These are phyloP conservation scores for Cataglyphis livida DNA, from an alignment of 2,888 invertebrate genomes.

Conservation along the genomic window DNA sequence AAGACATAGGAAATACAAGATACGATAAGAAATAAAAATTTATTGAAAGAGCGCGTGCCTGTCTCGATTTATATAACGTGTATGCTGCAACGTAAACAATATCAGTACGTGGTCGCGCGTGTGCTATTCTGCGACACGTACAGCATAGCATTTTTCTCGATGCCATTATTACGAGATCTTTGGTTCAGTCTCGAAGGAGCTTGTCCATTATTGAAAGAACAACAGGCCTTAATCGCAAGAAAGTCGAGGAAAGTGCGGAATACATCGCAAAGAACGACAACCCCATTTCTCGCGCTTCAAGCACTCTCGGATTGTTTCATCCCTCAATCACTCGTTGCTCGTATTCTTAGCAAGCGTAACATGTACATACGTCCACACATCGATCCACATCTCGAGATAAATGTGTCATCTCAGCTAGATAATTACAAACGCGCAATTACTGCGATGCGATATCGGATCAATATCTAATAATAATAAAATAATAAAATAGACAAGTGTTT, in stretches of 20 bases:
- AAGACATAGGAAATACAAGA: neutral
- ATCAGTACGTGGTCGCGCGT: constrained; percentile 40
- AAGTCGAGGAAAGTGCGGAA: constrained; percentile 20
- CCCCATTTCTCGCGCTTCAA: constrained; percentile 32
- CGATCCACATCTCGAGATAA: neutral
- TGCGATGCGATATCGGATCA: neutral
- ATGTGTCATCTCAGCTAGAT: constrained; percentile 3
- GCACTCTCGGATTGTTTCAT: constrained; percentile 41
- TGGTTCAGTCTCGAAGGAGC: constrained; percentile 51
- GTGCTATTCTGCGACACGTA: constrained; percentile 35
- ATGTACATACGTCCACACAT: neutral
- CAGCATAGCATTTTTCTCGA: constrained; percentile 45
- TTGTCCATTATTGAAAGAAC: constrained; percentile 51
- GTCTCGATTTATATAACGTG: constrained; percentile 35
- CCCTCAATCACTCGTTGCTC: constrained; percentile 22
- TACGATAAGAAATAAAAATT: constrained; percentile 5
- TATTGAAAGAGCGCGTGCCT: constrained; percentile 27
- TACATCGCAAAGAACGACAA: constrained; percentile 44
- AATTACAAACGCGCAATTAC: constrained; percentile 5
- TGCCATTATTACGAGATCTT: constrained; percentile 62
- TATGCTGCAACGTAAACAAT: constrained; percentile 24
- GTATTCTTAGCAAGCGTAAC: neutral
- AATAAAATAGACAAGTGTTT: neutral
- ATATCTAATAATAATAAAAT: neutral
- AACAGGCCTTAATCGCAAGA: constrained; percentile 36